Evolutionary conservation across 1,140 invertebrate species (phyloP), one percentile per base, ranked within the genome.

Genomic region (Calosoma granatense): DNA sequence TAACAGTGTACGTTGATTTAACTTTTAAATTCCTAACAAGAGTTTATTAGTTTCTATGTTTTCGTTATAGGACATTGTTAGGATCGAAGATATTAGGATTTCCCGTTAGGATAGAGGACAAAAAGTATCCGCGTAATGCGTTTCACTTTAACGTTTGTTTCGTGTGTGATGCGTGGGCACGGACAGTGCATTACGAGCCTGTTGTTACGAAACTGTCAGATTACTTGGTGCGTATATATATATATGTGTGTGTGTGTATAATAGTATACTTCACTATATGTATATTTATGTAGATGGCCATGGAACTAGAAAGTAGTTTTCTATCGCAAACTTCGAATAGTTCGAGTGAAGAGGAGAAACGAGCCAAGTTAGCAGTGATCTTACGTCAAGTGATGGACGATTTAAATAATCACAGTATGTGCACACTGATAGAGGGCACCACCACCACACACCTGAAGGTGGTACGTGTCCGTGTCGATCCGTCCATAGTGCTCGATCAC

Each of bases 121-220:
- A 86, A 53, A 90, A 92, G 64, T 97, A 97, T 78, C 83, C 85
- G n/a, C 77, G 95, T 59, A 97, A 98, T 77, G 88, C 90, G 21
- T 89, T 93, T 63, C 87, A 95, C 55, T 98, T 97, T 72, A 98
- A 98, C 74, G 71, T 97, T 1, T 97, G 94, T 70, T 95, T 98
- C 73, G 92, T 97, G 0, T 97, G 92, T 70, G 88, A 94, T 65
- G 84, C 86, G 23, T 86, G 86, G 74, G 86, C 90, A 0, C 81
- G 90, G 54, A 93, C 92, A 14, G 86, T 92, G 1, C 90, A 93
- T 64, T 97, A 95, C 76, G 94, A 97, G 70, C 83, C 89, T 0
- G 87, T 96, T 43, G 88, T 97, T 0, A 93, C 90, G 64, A 96
- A 97, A 70, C 80, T 97, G 51, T 90, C 91, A 0, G 88, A 93